Evolutionary conservation across 2,888 invertebrate genomes (phyloP).

Genomic region (Phlogophora meticulosa): DNA sequence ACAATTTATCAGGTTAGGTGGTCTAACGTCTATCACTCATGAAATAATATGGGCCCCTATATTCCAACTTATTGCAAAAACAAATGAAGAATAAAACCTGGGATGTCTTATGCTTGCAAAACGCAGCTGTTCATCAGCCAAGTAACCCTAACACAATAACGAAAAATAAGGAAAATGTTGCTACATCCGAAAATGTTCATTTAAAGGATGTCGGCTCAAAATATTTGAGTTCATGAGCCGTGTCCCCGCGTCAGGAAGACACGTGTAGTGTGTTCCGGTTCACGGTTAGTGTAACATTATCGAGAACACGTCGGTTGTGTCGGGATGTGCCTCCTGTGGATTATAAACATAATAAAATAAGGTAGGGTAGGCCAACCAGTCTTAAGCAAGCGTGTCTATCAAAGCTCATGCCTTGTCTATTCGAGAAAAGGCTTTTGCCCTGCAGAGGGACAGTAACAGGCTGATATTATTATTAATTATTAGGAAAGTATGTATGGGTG

Average conservation of each 20-base stretch:
- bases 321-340: conserved; percentile 6
- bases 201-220: neutral
- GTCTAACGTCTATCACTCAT: neutral
- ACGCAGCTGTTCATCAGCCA: neutral
- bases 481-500: too few species aligned
- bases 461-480: too few species aligned
- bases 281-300: conserved; percentile 30
- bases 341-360: too few species aligned
- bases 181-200: neutral
- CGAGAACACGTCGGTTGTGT: conserved; percentile 31
- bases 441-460: too few species aligned
- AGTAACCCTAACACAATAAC: neutral
- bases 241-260: conserved; percentile 24
- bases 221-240: neutral
- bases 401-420: too few species aligned
- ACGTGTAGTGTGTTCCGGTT: conserved; percentile 45
- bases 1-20: too few species aligned
- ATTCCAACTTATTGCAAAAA: neutral
- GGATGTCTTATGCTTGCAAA: neutral
- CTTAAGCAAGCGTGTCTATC: too few species aligned
- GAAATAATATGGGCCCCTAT: neutral
- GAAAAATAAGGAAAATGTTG: too few species aligned
- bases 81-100: neutral
- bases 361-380: too few species aligned
- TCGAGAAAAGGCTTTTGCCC: too few species aligned